Evolutionary conservation across 2,113 vertebrate genomes (phyloP).

Genomic region (Panurus biarmicus): DNA sequence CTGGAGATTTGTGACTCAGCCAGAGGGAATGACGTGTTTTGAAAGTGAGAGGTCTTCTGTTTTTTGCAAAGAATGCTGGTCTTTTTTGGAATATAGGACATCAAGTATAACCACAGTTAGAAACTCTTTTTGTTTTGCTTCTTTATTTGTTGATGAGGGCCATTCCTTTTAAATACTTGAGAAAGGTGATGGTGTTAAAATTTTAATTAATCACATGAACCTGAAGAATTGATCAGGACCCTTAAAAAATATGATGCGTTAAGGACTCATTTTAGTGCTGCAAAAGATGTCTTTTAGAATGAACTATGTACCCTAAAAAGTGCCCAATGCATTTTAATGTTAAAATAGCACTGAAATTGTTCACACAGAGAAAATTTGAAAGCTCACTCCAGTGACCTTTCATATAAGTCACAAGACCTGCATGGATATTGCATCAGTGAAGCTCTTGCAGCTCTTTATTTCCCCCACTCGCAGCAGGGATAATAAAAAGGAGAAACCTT

Average conservation of each 20-base stretch:
- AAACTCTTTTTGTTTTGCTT: background rate
- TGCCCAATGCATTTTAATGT: background rate
- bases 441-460: background rate
- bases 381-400: background rate
- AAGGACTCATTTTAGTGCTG: background rate
- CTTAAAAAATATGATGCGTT: background rate
- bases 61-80: background rate
- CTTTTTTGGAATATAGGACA: background rate
- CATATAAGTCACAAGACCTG: background rate
- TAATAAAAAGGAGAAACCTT: background rate
- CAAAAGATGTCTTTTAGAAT: background rate
- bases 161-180: background rate
- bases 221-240: background rate
- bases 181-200: background rate
- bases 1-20: background rate
- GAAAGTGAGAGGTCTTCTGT: constrained; percentile 30
- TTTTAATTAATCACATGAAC: background rate
- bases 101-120: background rate
- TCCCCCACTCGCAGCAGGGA: rapidly evolving
- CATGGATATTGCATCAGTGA: background rate
- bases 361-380: background rate
- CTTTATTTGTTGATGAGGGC: background rate
- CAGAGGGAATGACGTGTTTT: background rate
- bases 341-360: background rate
- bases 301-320: background rate